These are phyloP conservation scores for Macrotis lagotis DNA, from an alignment of 2,113 vertebrate species.

Conservation along the genomic window DNA sequence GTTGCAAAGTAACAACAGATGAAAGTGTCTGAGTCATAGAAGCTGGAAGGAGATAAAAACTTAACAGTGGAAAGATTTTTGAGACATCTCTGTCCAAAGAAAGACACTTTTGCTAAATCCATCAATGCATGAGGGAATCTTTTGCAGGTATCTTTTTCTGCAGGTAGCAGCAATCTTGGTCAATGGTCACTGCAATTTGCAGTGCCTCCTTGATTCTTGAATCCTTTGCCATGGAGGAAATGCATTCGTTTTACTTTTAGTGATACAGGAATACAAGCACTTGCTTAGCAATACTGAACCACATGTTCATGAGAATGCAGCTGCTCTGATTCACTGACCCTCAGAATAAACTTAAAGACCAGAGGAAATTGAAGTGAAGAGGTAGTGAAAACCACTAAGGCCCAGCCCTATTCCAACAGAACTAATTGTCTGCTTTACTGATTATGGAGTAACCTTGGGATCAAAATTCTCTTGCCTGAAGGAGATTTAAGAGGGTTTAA, in stretches of 20 bases:
- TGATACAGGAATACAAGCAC: not conserved
- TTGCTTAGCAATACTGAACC: not conserved
- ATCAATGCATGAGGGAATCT: not conserved
- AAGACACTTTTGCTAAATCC: not conserved
- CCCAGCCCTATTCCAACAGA: not conserved
- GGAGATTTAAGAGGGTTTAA: not conserved
- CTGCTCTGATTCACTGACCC: not conserved
- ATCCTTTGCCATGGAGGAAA: not conserved
- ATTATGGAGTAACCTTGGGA: not conserved
- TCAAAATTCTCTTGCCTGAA: not conserved
- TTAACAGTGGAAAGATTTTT: not conserved
- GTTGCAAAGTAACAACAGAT: not conserved
- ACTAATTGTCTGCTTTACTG: not conserved
- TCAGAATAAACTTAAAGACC: not conserved
- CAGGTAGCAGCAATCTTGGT: not conserved
- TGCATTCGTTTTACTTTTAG: not conserved
- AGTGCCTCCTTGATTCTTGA: not conserved
- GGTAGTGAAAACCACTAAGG: not conserved
- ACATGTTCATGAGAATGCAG: not conserved
- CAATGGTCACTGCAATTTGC: not conserved
- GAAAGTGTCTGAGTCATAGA: not conserved
- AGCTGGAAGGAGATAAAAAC: not conserved
- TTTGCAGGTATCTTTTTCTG: not conserved
- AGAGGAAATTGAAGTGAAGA: not conserved
- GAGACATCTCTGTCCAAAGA: not conserved